Base-by-base conservation (phyloP, 2,113 vertebrate genomes). In the Acrocephalus arundinaceus region DNA sequence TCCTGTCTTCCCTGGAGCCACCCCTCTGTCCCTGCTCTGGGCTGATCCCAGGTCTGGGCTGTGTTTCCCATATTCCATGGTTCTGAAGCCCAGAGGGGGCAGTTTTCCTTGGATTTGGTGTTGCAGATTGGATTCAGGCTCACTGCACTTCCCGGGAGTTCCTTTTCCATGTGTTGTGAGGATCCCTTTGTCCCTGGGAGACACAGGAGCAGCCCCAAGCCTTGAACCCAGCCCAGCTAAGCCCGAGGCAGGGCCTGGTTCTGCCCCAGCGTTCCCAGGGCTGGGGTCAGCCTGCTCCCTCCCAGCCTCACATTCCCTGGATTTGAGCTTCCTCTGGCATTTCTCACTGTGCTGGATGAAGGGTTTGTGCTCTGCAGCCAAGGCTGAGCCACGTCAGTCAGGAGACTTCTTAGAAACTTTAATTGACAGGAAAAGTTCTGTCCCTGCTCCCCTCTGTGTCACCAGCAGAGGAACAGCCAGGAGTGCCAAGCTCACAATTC, bases 261-360 rank as follows among this genome's bases (percentile, higher is more conserved):
- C 7, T 0, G 66, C 58, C 46, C 27, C n/a, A n/a, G 48, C 1
- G 0, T n/a, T 54, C 12, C 1, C 4, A 19, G 22, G 3, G 68
- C 35, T 31, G 65, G 45, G n/a, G 18, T 54, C 82, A 27, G 43
- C 70, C 51, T 15, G 17, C 46, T 66, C 22, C 16, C 45, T 83
- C 45, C 73, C 61, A 33, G 52, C 33, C 86, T 49, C 18, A 7
- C 17, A 27, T 55, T 84, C 80, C 48, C 33, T 7, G 31, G 8
- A 46, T 28, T 68, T 15, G 23, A 62, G 51, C 51, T 33, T 55
- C 37, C 62, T 63, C 35, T 80, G 62, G 62, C 49, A 4, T 86
- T 88, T 59, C 22, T 79, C 7, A 9, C 33, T 22, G 67, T 16
- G 0, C 62, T 48, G 71, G 86, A 55, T 41, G 83, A 66, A 79